These are phyloP conservation scores for Phaonia tiefii DNA, from an alignment of 2,888 invertebrate species.

Conservation along the genomic window DNA sequence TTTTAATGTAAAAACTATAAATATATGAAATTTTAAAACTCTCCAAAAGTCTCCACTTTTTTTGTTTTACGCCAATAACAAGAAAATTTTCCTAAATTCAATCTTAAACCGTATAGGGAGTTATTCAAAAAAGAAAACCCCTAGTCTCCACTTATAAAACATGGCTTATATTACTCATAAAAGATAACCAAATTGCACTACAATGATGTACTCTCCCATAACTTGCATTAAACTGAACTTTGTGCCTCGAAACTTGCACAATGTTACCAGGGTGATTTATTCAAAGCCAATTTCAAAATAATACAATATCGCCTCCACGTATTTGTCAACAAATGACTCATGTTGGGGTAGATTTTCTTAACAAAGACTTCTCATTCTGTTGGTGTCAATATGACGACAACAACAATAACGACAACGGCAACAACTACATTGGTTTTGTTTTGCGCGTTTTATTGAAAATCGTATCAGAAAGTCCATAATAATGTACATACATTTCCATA, in stretches of 20 bases:
- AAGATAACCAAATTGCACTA: no score
- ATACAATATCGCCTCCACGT: not conserved
- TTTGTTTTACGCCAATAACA: not conserved
- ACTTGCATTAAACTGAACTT: not conserved
- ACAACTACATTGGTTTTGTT: not conserved
- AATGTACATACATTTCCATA: conserved; percentile 56
- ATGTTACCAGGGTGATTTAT: conserved; percentile 15
- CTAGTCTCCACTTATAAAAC: not conserved
- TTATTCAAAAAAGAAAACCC: not conserved
- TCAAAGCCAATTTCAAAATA: conserved; percentile 29
- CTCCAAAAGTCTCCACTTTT: conserved; percentile 35
- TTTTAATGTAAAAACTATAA: not conserved
- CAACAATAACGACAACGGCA: not conserved
- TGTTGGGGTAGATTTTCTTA: conserved; percentile 36
- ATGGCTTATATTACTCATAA: not conserved
- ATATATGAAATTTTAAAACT: conserved; percentile 1
- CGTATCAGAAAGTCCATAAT: conserved; percentile 31
- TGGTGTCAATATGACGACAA: conserved; percentile 4
- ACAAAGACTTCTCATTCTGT: conserved; percentile 15
- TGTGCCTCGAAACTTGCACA: not conserved
- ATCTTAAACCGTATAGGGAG: no score
- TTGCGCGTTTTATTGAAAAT: conserved; percentile 32
- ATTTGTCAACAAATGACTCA: conserved; percentile 36
- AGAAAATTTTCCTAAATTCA: no score
- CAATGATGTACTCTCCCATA: no score